Evolutionary conservation across 2,797 vertebrate genomes (phyloP).

Genomic region (Hylomyscus alleni): DNA sequence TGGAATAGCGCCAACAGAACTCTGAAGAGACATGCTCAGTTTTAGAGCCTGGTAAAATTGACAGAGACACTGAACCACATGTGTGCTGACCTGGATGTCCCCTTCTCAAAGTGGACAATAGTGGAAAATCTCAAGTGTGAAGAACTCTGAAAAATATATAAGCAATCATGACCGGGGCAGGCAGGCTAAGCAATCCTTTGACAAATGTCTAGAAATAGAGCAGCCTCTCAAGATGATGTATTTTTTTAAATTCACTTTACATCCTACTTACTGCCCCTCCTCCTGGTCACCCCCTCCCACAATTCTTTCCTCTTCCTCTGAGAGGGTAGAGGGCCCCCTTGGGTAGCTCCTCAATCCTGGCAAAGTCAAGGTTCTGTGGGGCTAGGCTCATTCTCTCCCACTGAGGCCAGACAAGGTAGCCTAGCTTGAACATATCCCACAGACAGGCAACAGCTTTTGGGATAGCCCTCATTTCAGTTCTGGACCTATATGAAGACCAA

Average conservation of each 20-base stretch:
- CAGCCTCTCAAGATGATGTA: neutral
- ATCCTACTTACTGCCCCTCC: neutral
- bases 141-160: neutral
- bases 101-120: constrained; percentile 12
- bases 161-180: neutral
- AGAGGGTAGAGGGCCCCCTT: neutral
- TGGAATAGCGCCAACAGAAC: neutral
- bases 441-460: neutral
- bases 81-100: neutral
- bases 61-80: neutral
- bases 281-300: neutral
- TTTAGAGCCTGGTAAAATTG: neutral
- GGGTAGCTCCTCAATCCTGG: neutral
- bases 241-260: neutral
- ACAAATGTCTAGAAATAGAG: neutral
- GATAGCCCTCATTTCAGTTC: neutral
- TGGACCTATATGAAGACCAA: neutral
- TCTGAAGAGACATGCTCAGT: neutral
- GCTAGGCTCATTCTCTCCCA: neutral
- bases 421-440: neutral
- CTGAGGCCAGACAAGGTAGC: neutral
- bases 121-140: constrained; percentile 23
- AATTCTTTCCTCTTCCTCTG: neutral
- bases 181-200: neutral
- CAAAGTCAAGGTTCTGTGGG: neutral